Base-by-base conservation (phyloP, 2,888 invertebrate species). In the Torymus aiolomorphi region DNA sequence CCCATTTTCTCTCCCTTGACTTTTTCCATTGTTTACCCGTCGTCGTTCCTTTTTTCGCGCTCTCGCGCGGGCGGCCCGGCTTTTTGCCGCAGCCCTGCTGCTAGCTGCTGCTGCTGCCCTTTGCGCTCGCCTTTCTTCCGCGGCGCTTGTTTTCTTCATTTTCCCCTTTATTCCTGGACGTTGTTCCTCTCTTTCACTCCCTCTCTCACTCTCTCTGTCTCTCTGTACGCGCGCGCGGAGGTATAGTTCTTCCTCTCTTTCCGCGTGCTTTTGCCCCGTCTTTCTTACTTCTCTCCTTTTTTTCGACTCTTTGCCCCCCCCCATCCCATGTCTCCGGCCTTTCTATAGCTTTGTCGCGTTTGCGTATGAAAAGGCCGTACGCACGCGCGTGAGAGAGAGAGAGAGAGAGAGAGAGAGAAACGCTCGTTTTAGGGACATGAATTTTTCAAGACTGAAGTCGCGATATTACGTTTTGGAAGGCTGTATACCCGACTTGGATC, bases 1-100 rank as follows among this genome's bases (percentile, higher is more conserved):
- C 76, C 75, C 79, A 63, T 80, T 80, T 72, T 82, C 74, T 74
- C 75, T 71, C 74, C 69, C 76, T 71, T 61, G 75, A 76, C 81
- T 78, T 73, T 78, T 72, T 77, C 71, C 52, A 16, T 78, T 76
- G 67, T 78, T 78, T 72, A 51, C 62, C 31, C 31, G 31, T 31
- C 31, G 31, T 52, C 71, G 51, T 70, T 42, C 24, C 49, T 11
- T 59, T 56, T 62, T 51, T 16, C 49, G 51, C 56, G 16, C n/a
- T 31, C 70, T 67, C 77, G 65, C 71, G 78, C 75, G 74, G 62
- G 56, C n/a, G 31, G 31, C 31, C 31, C 31, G 31, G 31, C 52
- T 56, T 62, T 63, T 66, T 63, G 54, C 10, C 63, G 20, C 54
- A 31, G 4, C 31, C 31, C 31, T 31, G 31, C 31, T 31, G 31